Evolutionary conservation across 2,797 vertebrate species (phyloP), one percentile per base, ranked within the genome.

Genomic region (Brachyalestes nurse): DNA sequence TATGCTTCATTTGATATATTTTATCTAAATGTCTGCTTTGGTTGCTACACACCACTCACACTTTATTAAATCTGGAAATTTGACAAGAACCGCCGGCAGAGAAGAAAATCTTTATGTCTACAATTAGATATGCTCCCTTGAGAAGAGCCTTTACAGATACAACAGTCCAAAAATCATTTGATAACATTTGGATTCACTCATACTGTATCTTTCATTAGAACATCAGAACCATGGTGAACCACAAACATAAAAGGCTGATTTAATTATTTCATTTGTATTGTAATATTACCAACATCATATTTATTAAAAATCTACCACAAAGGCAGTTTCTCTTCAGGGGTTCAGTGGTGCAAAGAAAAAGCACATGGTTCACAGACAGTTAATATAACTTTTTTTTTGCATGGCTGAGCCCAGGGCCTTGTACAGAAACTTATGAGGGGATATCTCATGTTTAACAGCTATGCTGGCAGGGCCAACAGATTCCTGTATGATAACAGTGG

Each of bases 381-480:
- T 45, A 34, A 12, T 4, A 19, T 4, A 6, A 34, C 49, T 16
- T 17, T 60, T 34, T 21, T 62, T 25, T 51, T 38, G 9, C 42
- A 71, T 6, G 38, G 6, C 53, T 47, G 23, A 23, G 40, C 45
- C 65, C 16, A 16, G 19, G 21, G 19, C 13, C 42, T 25, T 66
- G 5, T 21, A 40, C 64, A 23, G 5, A 47, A 76, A 76, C 61
- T 49, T 49, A 69, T 77, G 62, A 72, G 19, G 9, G 49, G 60
- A 67, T 80, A 75, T 40, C 57, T 74, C 16, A 64, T 86, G 83
- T 86, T 70, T 70, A 66, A 67, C 57, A 65, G 84, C 87, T 83
- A 71, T 87, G 87, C 70, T 79, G 82, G 87, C 79, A 83, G 83
- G 76, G 77, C 84, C 79, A 77, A 86, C 80, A 66, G 78, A 86